Percentiles rank a stretch among this genome's conserved stretches.
Evolutionary conservation across 1,140 invertebrate genomes (phyloP).

Genomic region (Plectus sambesii): DNA sequence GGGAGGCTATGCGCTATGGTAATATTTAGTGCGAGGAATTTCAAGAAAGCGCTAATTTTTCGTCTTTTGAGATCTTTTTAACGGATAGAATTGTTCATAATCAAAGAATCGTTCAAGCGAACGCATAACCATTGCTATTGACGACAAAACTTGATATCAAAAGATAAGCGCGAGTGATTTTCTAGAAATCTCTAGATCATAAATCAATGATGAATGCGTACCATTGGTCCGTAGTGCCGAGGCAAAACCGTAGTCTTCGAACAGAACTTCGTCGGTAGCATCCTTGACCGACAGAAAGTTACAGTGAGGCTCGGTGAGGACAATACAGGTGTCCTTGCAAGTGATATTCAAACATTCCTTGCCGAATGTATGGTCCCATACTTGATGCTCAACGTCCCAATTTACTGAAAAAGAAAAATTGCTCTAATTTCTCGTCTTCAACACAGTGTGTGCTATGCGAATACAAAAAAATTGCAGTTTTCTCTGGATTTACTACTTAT

Average conservation of each 20-base stretch:
- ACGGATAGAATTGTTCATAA: no score
- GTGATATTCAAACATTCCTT: slow-evolving; percentile 70
- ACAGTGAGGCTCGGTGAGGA: slow-evolving; percentile 88
- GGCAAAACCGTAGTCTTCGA: slow-evolving; percentile 89
- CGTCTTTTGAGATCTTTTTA: no score
- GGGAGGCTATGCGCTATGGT: no score
- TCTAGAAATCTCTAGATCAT: no score
- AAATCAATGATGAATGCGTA: no score
- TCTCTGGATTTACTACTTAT: no score
- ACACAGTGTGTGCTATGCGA: neutral
- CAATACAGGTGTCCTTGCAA: slow-evolving; percentile 55
- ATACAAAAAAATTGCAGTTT: slow-evolving; percentile 11
- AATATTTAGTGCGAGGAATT: no score
- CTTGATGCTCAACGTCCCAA: slow-evolving; percentile 84
- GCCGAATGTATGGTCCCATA: slow-evolving; percentile 91
- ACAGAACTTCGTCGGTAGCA: slow-evolving; percentile 83
- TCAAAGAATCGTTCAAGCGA: no score
- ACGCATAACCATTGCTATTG: no score
- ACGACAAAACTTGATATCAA: no score
- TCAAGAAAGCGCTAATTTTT: no score
- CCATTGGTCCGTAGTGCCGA: slow-evolving; percentile 55
- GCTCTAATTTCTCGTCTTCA: slow-evolving; percentile 53
- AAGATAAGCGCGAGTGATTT: no score
- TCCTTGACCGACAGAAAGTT: slow-evolving; percentile 87
- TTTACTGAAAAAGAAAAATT: slow-evolving; percentile 82